Base-by-base conservation (phyloP, 2,113 vertebrate species). In the Dicrurus megarhynchus region DNA sequence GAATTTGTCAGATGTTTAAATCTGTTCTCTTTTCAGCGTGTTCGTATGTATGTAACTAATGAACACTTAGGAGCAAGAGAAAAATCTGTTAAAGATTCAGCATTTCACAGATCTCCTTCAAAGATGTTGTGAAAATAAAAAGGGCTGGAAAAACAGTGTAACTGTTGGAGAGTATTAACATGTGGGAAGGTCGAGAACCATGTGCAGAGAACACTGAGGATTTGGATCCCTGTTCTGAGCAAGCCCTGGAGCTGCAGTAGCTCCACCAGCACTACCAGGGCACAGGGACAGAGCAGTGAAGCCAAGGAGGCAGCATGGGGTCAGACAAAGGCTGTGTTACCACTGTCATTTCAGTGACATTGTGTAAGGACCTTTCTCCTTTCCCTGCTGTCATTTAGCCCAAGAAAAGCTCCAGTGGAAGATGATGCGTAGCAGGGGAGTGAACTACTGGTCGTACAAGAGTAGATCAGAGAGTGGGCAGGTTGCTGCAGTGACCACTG, bases 1-100 rank as follows among this genome's bases (percentile, higher is more conserved):
- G 90, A 93, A 96, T 94, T 74, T 81, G 92, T 96, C 95, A 92
- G 92, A 92, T 95, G 92, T 88, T 97, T 96, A 84, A 90, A 90
- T 75, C 75, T 80, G 49, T 76, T 95, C 91, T 60, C 80, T 92
- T 74, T 93, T 95, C 83, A 42, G 61, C 1, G 0, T 70, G 64
- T 67, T 80, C 32, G 0, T 63, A 19, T 63, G 71, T 71, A 19
- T 84, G 75, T 87, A 90, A 95, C 82, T 96, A 95, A 96, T 86
- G 92, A 95, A 83, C 52, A 9, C 68, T 80, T 32, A 64, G 56
- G 65, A 94, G 60, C 47, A 52, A 63, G 64, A 90, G 90, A 95
- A 86, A 86, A 95, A 83, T 81, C 90, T 93, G 95, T 81, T 88
- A 81, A 86, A 96, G 92, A 93, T 94, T 94, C 92, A 60, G 73